These are phyloP conservation scores for Ianthella basta DNA, from an alignment of 37 sponge, comb jelly and placozoan species.

Conservation along the genomic window DNA sequence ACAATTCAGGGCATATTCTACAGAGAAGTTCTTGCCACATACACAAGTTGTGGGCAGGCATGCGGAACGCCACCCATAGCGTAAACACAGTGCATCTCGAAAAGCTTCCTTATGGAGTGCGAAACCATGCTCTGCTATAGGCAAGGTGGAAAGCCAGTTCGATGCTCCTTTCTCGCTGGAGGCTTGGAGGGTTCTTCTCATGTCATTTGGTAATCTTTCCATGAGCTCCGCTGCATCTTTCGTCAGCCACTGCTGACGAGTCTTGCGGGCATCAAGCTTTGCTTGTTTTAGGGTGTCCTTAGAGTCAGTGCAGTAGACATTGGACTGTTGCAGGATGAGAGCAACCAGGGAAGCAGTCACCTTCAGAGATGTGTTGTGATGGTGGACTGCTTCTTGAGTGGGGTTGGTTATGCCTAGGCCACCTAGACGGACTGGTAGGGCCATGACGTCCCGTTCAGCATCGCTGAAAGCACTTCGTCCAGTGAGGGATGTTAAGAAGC, in stretches of 20 bases:
- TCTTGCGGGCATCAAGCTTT: neutral
- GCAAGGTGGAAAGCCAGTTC: neutral
- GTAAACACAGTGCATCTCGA: neutral
- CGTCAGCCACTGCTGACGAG: neutral
- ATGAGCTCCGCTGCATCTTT: neutral
- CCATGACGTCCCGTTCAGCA: constrained; percentile 10
- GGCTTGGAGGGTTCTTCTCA: neutral
- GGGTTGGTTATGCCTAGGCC: constrained; percentile 12
- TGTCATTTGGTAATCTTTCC: neutral
- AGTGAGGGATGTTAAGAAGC: neutral
- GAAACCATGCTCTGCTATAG: neutral
- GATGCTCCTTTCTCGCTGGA: constrained; percentile 2
- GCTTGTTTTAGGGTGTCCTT: neutral
- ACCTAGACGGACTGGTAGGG: neutral
- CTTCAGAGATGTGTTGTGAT: neutral
- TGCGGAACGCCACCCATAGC: neutral
- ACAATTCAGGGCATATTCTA: neutral
- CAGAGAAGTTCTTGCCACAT: constrained; percentile 1
- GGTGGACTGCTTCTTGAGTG: neutral
- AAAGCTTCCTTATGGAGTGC: constrained; percentile 1
- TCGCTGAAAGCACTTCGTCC: constrained; percentile 10
- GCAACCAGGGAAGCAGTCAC: constrained; percentile 9
- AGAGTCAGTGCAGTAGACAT: neutral
- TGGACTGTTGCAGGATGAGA: constrained; percentile 8
- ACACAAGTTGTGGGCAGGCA: constrained; percentile 4